Conservation (phyloP, 2,888 invertebrate genomes). For the Phytoseiulus persimilis region DNA sequence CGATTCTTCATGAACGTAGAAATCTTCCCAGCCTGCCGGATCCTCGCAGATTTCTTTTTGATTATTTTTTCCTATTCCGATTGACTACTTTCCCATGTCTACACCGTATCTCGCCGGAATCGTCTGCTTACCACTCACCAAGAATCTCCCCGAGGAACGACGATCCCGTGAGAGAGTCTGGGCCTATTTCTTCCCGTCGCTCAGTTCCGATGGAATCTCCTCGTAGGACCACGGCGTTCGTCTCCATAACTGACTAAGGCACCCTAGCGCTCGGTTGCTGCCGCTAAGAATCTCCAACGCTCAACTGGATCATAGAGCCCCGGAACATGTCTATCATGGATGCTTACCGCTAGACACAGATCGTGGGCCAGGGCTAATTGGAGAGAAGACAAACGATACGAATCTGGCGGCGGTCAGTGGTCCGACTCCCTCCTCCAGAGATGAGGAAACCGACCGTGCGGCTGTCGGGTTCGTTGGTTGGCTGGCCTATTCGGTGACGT, state of each 20-base stretch:
- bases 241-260: neutral
- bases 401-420: neutral
- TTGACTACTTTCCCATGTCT: neutral
- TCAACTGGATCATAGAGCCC: neutral
- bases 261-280: neutral
- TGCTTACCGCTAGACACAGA: neutral
- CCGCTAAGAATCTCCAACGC: neutral
- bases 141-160: neutral
- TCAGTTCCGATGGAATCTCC: neutral
- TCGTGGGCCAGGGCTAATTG: neutral
- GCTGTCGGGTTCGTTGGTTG: neutral
- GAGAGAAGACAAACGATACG: neutral
- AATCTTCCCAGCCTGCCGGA: neutral
- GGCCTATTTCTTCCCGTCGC: neutral
- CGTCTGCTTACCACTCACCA: neutral
- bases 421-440: neutral
- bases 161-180: neutral
- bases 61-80: neutral
- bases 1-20: neutral
- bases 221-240: neutral
- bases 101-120: neutral
- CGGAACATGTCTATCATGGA: neutral
- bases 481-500: neutral
- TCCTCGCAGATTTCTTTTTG: neutral
- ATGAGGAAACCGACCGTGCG: neutral